A percentile compares a stretch with the other conserved stretches of the same genome.
phyloP scores from a whole-genome alignment of 2,888 invertebrate species.

The Oscheius sp. region DNA sequence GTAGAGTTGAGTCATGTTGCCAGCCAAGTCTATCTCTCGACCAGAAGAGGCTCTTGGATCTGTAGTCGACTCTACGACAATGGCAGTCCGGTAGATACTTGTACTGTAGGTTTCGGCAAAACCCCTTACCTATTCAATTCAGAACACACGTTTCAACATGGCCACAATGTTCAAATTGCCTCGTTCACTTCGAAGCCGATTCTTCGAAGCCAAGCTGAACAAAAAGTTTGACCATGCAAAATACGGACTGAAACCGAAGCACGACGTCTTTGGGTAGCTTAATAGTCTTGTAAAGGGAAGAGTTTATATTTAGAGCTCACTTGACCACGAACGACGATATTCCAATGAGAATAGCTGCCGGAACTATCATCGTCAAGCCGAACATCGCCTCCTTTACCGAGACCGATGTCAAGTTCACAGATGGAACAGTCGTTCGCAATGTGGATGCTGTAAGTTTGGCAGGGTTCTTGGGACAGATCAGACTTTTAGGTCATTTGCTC shows the following conservation, averaged over 20 bases:
- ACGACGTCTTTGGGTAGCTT: conserved; percentile 59
- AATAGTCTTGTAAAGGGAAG: not conserved
- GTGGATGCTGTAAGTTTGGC: conserved; percentile 45
- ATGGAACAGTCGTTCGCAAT: conserved; percentile 55
- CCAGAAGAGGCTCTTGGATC: conserved; percentile 77
- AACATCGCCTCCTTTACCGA: conserved; percentile 59
- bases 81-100: conserved; percentile 58
- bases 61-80: conserved; percentile 74
- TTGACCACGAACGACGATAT: conserved; percentile 75
- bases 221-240: conserved; percentile 71
- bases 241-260: conserved; percentile 75
- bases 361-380: conserved; percentile 60
- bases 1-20: conserved; percentile 75
- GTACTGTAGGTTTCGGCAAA: not conserved
- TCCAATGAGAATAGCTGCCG: conserved; percentile 75
- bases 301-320: conserved; percentile 55
- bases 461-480: not conserved
- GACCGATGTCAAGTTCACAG: conserved; percentile 57
- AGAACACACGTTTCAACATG: conserved; percentile 35
- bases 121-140: not conserved
- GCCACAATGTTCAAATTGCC: conserved; percentile 39
- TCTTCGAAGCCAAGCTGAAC: conserved; percentile 47
- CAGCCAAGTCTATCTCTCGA: conserved; percentile 75
- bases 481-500: conserved; percentile 45
- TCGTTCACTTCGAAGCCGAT: conserved; percentile 33